Percentiles rank a stretch among this genome's conserved stretches.
phyloP scores from a whole-genome alignment of 2,888 invertebrate genomes.

The Tupiocoris notatus region DNA sequence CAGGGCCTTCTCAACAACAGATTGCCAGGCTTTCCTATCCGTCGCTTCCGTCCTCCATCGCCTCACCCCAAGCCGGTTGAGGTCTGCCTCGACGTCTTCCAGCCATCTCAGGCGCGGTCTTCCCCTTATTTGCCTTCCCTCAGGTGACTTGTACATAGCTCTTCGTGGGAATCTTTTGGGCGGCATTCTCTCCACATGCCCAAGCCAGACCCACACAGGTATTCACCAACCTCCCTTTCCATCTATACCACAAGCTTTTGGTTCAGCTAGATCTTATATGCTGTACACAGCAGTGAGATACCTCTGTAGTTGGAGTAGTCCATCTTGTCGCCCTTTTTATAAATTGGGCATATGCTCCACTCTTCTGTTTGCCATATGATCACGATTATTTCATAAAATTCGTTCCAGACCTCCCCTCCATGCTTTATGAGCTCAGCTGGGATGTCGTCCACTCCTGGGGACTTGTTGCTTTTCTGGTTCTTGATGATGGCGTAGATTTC shows the following conservation, averaged over 20 bases:
- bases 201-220: slow-evolving; percentile 8
- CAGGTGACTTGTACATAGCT: background rate
- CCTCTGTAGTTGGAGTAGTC: background rate
- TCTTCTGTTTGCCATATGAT: background rate
- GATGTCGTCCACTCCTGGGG: slow-evolving; percentile 7
- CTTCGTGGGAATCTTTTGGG: background rate
- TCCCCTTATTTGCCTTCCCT: background rate
- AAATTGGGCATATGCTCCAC: background rate
- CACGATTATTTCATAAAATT: background rate
- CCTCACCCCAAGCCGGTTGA: background rate
- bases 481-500: slow-evolving; percentile 1
- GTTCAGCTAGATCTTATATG: background rate
- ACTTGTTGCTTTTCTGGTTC: background rate
- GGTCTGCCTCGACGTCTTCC: background rate
- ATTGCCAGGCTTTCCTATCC: slow-evolving; percentile 65
- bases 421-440: background rate
- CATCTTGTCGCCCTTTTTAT: slow-evolving; percentile 22
- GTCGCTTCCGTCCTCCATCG: slow-evolving; percentile 31
- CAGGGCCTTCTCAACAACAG: too few species aligned
- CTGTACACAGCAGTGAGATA: background rate
- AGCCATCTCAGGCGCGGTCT: background rate
- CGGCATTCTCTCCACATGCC: background rate
- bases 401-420: slow-evolving; percentile 1
- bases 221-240: background rate
- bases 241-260: background rate